A percentile compares a stretch with the other conserved stretches of the same genome.
Conservation (phyloP, 2,797 vertebrate genomes). For the Labeo calbasu region DNA sequence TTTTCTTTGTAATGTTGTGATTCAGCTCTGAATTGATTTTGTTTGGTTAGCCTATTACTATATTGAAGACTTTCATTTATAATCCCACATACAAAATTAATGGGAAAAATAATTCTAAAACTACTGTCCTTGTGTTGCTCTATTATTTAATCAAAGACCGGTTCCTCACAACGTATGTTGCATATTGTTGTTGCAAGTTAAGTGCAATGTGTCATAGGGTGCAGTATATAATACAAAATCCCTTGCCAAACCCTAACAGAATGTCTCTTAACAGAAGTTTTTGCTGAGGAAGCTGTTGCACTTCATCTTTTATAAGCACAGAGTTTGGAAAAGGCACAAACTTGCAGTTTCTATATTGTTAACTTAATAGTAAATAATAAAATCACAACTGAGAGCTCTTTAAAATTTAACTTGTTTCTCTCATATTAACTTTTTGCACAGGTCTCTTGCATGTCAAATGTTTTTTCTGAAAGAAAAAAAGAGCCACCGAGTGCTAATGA, state of each 20-base stretch:
- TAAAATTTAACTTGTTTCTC: background rate
- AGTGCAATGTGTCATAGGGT: constrained; percentile 29
- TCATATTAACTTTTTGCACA: background rate
- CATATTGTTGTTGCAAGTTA: background rate
- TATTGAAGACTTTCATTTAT: background rate
- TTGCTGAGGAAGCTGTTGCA: constrained; percentile 17
- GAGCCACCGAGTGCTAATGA: too few species aligned
- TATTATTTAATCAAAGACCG: background rate
- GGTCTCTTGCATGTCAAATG: background rate
- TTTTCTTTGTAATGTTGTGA: background rate
- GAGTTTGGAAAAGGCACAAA: background rate
- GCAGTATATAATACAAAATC: constrained; percentile 8
- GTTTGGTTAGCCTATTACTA: background rate
- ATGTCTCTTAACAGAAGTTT: background rate
- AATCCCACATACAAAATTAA: background rate
- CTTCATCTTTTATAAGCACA: constrained; percentile 17
- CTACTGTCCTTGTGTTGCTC: background rate
- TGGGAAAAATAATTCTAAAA: background rate
- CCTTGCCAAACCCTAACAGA: background rate
- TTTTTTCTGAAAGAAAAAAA: too few species aligned
- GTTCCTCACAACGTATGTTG: background rate
- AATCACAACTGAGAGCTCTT: background rate
- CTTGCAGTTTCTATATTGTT: background rate
- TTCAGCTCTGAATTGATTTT: background rate
- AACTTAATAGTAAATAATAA: background rate